Conservation (phyloP, 2,888 invertebrate species). For the Andrena fulva region DNA sequence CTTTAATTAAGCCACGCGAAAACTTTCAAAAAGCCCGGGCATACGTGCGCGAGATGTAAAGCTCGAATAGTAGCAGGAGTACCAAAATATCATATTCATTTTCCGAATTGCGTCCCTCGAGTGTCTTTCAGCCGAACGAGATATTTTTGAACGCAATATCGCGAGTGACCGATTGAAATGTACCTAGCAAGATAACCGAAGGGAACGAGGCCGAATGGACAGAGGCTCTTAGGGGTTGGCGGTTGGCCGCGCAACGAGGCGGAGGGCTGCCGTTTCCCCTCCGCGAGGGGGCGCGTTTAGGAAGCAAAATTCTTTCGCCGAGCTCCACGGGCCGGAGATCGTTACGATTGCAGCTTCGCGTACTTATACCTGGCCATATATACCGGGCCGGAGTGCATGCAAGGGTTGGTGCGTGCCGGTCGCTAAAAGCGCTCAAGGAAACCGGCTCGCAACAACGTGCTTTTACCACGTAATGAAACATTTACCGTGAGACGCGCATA, state of each 20-base stretch:
- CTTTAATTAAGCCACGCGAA: not conserved
- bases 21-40: too few relatives aligned
- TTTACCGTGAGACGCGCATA: constrained; percentile 46
- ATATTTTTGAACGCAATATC: not conserved
- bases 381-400: not conserved
- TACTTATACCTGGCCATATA: constrained; percentile 4
- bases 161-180: not conserved
- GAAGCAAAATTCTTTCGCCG: constrained; percentile 16
- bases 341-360: constrained; percentile 20
- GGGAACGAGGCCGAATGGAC: not conserved
- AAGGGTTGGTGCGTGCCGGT: not conserved
- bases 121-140: not conserved
- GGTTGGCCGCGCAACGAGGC: constrained; percentile 3
- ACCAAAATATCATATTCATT: not conserved
- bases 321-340: not conserved
- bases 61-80: too few relatives aligned
- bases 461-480: constrained; percentile 59
- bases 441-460: constrained; percentile 44
- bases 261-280: not conserved
- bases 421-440: constrained; percentile 45
- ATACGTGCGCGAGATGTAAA: too few relatives aligned
- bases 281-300: constrained; percentile 3
- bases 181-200: not conserved
- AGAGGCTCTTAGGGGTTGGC: not conserved
- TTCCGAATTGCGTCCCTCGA: not conserved